Conservation (phyloP, 2,888 invertebrate species). For the Eristalis arbustorum region DNA sequence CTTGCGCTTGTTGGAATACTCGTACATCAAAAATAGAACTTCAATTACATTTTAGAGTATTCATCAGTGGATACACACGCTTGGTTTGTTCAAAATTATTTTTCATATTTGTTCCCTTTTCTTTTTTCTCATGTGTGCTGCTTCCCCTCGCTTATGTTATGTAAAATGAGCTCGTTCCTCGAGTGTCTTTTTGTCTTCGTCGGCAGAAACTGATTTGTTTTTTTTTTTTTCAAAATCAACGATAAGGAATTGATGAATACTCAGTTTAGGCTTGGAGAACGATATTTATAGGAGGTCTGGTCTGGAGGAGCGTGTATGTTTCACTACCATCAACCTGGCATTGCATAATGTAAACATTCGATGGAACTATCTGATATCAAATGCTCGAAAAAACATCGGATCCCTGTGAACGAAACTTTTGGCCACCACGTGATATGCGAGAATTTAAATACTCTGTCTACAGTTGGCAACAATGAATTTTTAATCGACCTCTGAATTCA, state of each 20-base stretch:
- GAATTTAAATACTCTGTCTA: neutral
- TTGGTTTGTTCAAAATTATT: slow-evolving; percentile 20
- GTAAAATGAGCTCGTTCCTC: slow-evolving; percentile 5
- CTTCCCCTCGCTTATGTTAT: neutral
- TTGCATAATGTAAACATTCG: slow-evolving; percentile 3
- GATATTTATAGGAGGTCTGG: neutral
- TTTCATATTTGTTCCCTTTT: neutral
- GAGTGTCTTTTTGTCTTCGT: neutral
- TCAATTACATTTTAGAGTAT: slow-evolving; percentile 49
- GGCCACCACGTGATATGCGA: neutral
- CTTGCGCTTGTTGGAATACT: slow-evolving; percentile 26
- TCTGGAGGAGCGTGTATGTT: neutral
- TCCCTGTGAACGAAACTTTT: neutral
- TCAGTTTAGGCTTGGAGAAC: neutral
- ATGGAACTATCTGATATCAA: neutral
- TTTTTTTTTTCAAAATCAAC: neutral
- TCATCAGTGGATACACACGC: neutral
- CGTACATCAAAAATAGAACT: slow-evolving; percentile 60
- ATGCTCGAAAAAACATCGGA: neutral
- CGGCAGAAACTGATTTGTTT: slow-evolving; percentile 3
- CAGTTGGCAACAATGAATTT: neutral
- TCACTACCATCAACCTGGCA: neutral
- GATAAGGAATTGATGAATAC: slow-evolving; percentile 18
- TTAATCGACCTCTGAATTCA: neutral
- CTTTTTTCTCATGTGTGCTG: neutral